Base-by-base conservation (phyloP, 1,140 invertebrate genomes). In the Lepidurus packardi region DNA sequence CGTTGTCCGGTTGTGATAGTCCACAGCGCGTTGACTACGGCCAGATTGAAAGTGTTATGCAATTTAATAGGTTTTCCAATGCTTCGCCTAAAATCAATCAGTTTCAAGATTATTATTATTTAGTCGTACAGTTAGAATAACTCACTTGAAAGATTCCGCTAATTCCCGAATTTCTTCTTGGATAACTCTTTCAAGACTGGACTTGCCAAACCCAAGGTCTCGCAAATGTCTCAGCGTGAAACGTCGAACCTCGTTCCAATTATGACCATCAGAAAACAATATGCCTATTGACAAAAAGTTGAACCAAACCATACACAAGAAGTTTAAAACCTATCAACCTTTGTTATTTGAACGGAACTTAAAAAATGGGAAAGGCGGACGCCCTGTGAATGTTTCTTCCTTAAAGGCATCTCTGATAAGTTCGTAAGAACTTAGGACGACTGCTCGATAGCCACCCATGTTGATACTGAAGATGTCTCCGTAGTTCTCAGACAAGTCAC, bases 121-220 rank as follows among this genome's bases (percentile, higher is more conserved):
- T 47, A 16, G 3, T 47, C 6, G 10, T 10, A 47, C 6, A 47
- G 16, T 11, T 16, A 47, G 16, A 47, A 47, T 16, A 10, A 47
- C 6, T 10, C 16, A 47, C 76, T 74, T 73, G 43, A 53, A 45
- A 13, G 24, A 42, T 34, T 78, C 77, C 1, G 77, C 43, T 8
- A 82, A 44, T n/a, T 81, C 81, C 0, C 8, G 44, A 44, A 80
- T 76, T 77, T 82, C 81, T 44, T 81, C 81, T 16, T 76, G 77
- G 43, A 81, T 79, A 1, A 80, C 47, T 0, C 42, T 73, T 77
- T 82, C 81, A 44, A 81, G 81, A 8, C 78, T 76, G 13, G 53
- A 80, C 78, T 74, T 79, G 1, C 81, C 81, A 45, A 80, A 81
- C 8, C 81, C 81, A 13, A 82, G 78, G 24, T 81, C 81, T 24